Base-by-base conservation (phyloP, 64 coral and sea anemone genomes). In the Cladopsammia gracilis region DNA sequence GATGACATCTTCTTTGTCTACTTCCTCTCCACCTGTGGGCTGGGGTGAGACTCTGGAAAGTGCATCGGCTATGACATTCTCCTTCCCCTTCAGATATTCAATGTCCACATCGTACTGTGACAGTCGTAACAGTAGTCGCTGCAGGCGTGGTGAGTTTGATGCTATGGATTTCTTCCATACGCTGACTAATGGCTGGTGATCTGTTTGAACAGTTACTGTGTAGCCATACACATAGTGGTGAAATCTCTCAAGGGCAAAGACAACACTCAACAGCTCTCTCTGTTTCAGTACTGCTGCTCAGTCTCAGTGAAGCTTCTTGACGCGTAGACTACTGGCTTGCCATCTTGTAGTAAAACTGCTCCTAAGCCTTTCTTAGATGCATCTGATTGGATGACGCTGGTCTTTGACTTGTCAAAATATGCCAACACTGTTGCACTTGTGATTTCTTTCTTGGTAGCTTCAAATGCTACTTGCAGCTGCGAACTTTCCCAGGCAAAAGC, bases 81-180 rank as follows among this genome's bases (percentile, higher is more conserved):
- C 56, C 54, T 79, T 79, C 25, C 54, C 77, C n/a, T 79, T 79
- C 77, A 79, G 77, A 52, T 79, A 79, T 26, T 79, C 54, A 58
- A 79, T 53, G 22, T 9, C 48, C 19, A 78, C 75, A 22, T 54
- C 48, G 56, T 78, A 78, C 46, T 51, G 47, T 6, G 73, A 76
- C 48, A 76, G 47, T 48, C 73, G 25, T 19, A 76, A n/a, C 73
- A 76, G 48, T 20, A 76, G 15, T 44, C 73, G 48, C 20, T 76
- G 73, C 16, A 76, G 73, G 45, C 73, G 16, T 48, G 73, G 73
- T 48, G 73, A 76, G 47, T 51, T 76, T 6, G 45, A 76, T n/a
- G 48, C 15, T 56, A 24, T 78, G 2, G 75, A 78, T 58, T 78
- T 78, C 50, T 78, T 78, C 48, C 50, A 78, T 20, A 78, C 20